Conservation (phyloP, 2,888 invertebrate species). For the Geotrupes spiniger region DNA sequence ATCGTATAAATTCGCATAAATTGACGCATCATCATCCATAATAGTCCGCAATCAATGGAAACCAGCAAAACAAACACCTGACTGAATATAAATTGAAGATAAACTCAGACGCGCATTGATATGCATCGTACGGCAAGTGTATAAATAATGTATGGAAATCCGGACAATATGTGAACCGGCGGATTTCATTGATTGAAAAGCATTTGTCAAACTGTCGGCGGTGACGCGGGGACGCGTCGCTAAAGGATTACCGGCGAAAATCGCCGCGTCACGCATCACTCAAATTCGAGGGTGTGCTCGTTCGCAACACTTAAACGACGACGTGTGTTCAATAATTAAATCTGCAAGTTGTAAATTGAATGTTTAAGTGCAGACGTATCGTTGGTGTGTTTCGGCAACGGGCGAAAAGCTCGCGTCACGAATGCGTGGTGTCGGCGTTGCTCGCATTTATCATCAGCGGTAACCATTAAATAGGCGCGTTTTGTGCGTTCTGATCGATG, state of each 20-base stretch:
- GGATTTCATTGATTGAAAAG: slow-evolving; percentile 25
- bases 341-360: slow-evolving; percentile 3
- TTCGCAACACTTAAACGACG: background rate
- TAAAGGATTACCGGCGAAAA: slow-evolving; percentile 1
- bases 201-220: slow-evolving; percentile 25
- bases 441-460: too few relatives aligned
- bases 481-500: too few relatives aligned
- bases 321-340: background rate
- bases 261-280: background rate
- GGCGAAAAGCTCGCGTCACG: too few relatives aligned
- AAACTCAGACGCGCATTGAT: too few relatives aligned
- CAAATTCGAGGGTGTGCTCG: background rate
- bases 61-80: too few relatives aligned
- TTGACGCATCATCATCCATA: too few relatives aligned
- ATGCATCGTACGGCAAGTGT: background rate
- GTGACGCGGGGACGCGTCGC: background rate
- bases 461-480: too few relatives aligned
- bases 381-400: too few relatives aligned
- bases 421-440: too few relatives aligned
- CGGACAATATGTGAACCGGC: slow-evolving; percentile 18
- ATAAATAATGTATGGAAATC: slow-evolving; percentile 21
- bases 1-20: too few relatives aligned
- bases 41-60: too few relatives aligned
- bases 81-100: too few relatives aligned
- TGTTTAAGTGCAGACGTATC: background rate